A percentile compares a stretch with the other conserved stretches of the same genome.
These are phyloP conservation scores for Lymantria monacha DNA, from an alignment of 2,888 invertebrate genomes.

Conservation along the genomic window DNA sequence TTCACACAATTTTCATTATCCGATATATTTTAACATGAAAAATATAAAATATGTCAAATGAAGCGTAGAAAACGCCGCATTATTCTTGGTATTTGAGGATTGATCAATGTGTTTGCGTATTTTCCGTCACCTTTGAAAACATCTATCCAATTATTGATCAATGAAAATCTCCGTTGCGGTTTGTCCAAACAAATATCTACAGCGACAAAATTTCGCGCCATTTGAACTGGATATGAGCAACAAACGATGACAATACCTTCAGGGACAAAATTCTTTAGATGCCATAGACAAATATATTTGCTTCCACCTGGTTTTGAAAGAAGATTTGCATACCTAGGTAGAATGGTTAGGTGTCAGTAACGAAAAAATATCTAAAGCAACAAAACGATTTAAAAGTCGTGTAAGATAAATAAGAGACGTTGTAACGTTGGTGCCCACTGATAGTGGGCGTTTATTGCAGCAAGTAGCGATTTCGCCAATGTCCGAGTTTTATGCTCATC, in stretches of 20 bases:
- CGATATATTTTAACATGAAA: too few species aligned
- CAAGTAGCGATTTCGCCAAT: too few species aligned
- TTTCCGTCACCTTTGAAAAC: slow-evolving; percentile 4
- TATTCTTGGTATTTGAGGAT: slow-evolving; percentile 11
- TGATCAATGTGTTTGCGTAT: slow-evolving; percentile 11
- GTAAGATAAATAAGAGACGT: too few species aligned
- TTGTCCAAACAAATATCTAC: slow-evolving; percentile 5
- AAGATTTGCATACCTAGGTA: slow-evolving; percentile 3
- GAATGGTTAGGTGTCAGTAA: not conserved
- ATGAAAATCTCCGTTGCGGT: slow-evolving; percentile 1
- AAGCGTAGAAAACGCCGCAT: not conserved
- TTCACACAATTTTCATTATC: too few species aligned
- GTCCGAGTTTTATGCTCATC: too few species aligned
- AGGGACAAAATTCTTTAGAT: not conserved
- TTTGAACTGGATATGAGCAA: slow-evolving; percentile 9
- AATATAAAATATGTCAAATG: not conserved
- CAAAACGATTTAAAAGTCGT: too few species aligned
- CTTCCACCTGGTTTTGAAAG: not conserved
- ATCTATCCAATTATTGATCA: slow-evolving; percentile 1
- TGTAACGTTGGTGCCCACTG: too few species aligned
- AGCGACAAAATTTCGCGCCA: slow-evolving; percentile 3
- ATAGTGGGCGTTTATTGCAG: too few species aligned
- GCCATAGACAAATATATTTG: slow-evolving; percentile 1
- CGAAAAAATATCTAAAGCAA: not conserved
- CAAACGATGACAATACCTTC: slow-evolving; percentile 6